Percentiles rank a stretch among this genome's conserved stretches.
phyloP scores from a whole-genome alignment of 2,888 invertebrate species.

The Anarsia innoxiella region DNA sequence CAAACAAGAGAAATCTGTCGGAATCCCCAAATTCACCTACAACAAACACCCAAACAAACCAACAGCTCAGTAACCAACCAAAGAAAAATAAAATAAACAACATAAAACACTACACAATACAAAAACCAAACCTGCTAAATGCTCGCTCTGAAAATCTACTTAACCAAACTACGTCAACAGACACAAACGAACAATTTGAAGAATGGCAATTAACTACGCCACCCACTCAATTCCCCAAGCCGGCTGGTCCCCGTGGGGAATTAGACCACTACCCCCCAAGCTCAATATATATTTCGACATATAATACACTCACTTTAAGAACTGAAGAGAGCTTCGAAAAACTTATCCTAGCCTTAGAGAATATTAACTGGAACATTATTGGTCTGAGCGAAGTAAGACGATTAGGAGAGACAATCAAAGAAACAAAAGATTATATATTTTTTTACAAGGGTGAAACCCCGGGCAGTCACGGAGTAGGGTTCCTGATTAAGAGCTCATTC shows the following conservation, averaged over 20 bases:
- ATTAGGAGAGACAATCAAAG: conserved; percentile 13
- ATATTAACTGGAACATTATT: conserved; percentile 15
- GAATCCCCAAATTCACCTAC: neutral
- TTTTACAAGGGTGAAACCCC: conserved; percentile 19
- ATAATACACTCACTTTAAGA: conserved; percentile 15
- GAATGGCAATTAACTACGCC: too few relatives aligned
- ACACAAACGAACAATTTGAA: neutral
- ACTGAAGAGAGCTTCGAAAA: conserved; percentile 14
- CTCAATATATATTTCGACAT: conserved; percentile 2
- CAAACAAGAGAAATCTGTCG: neutral
- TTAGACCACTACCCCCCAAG: conserved; percentile 4
- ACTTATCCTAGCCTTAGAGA: conserved; percentile 11
- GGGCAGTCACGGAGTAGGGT: conserved; percentile 18
- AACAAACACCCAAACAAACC: neutral
- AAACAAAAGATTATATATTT: conserved; percentile 13
- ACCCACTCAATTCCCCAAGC: conserved; percentile 1
- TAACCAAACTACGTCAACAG: too few relatives aligned
- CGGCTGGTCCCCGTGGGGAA: conserved; percentile 7
- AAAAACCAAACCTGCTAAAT: too few relatives aligned
- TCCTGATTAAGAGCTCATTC: conserved; percentile 15
- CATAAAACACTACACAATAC: neutral
- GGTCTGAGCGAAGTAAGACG: conserved; percentile 20
- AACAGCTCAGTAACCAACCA: neutral
- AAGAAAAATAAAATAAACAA: neutral
- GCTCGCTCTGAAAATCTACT: too few relatives aligned